phyloP scores from a whole-genome alignment of 2,797 vertebrate species.

The Lophius americanus region DNA sequence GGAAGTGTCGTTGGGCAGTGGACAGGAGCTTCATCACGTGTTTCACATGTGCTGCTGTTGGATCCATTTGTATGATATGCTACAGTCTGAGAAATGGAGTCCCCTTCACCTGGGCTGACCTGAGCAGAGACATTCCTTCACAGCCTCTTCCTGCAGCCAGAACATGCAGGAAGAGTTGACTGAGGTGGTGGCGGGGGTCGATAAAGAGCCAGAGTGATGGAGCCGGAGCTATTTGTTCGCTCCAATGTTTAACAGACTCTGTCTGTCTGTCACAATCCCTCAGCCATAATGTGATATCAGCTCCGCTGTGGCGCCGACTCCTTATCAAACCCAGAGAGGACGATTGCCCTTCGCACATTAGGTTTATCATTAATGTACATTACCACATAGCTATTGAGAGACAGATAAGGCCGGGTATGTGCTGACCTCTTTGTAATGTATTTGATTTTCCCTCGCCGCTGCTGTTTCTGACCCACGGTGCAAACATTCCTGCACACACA shows the following conservation, averaged over 20 bases:
- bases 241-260: constrained; percentile 60
- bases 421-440: constrained; percentile 12
- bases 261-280: constrained; percentile 58
- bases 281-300: constrained; percentile 55
- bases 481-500: constrained; percentile 16
- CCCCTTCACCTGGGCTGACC: too few species aligned
- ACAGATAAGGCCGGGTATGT: constrained; percentile 49
- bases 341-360: constrained; percentile 49
- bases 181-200: neutral
- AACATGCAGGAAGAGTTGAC: too few species aligned
- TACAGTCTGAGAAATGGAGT: too few species aligned
- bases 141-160: too few species aligned
- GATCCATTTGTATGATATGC: too few species aligned
- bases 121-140: too few species aligned
- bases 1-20: too few species aligned
- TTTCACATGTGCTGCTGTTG: too few species aligned
- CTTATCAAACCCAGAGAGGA: constrained; percentile 60
- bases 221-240: constrained; percentile 49
- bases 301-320: constrained; percentile 49
- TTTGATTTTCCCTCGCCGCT: constrained; percentile 17
- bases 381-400: constrained; percentile 61
- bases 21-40: too few species aligned
- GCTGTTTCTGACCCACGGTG: constrained; percentile 6
- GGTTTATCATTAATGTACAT: constrained; percentile 65
- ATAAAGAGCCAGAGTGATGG: constrained; percentile 58